Evolutionary conservation across 2,113 vertebrate species (phyloP).

Genomic region (Australoheros scitulus): DNA sequence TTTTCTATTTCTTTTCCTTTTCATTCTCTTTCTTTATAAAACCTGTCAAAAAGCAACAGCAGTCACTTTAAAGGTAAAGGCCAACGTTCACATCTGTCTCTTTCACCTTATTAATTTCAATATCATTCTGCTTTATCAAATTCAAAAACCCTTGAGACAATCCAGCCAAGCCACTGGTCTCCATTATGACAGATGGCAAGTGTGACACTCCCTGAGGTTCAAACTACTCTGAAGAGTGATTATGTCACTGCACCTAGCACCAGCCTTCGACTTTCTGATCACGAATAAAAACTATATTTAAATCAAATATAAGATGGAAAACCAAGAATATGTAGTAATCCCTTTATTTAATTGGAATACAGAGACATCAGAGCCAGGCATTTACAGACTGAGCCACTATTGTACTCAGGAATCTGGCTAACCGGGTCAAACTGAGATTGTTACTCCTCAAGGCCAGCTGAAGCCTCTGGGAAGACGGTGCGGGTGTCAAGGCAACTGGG

Average conservation of each 20-base stretch:
- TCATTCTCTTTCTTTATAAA: conserved; percentile 42
- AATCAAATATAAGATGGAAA: conserved; percentile 10
- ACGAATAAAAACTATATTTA: conserved; percentile 17
- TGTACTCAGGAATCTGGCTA: conserved; percentile 35
- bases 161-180: conserved; percentile 30
- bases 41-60: conserved; percentile 59
- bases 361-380: conserved; percentile 33
- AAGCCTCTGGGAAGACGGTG: conserved; percentile 27
- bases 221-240: conserved; percentile 29
- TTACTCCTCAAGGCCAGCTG: conserved; percentile 29
- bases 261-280: not conserved
- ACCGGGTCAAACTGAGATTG: conserved; percentile 40
- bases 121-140: conserved; percentile 54
- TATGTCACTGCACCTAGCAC: not conserved
- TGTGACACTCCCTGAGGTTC: conserved; percentile 29
- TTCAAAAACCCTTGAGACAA: conserved; percentile 48
- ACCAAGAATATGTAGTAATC: not conserved
- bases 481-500: conserved; percentile 31
- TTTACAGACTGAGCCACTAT: conserved; percentile 29
- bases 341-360: conserved; percentile 25
- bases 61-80: conserved; percentile 68
- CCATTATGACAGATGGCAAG: conserved; percentile 53
- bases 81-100: conserved; percentile 52
- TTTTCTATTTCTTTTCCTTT: conserved; percentile 36
- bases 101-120: conserved; percentile 69